Evolutionary conservation across 23 tunicate species (phyloP).

Genomic region (Ascidia mentula): DNA sequence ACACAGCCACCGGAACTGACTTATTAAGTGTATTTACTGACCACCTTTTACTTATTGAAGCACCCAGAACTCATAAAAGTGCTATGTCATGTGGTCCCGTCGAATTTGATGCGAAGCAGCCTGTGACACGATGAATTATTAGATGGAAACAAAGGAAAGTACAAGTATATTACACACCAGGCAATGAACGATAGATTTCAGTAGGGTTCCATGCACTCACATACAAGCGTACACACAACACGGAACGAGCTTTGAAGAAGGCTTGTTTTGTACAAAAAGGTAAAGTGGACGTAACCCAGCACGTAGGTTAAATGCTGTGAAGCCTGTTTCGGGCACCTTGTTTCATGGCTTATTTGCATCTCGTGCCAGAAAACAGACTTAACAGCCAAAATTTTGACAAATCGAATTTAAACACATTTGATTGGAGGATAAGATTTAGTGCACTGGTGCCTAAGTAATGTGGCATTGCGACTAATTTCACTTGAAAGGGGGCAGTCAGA

Average conservation of each 20-base stretch:
- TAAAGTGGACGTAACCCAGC: too few species aligned
- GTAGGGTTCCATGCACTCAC: neutral
- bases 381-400: too few species aligned
- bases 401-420: too few species aligned
- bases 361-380: too few species aligned
- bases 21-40: neutral
- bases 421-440: too few species aligned
- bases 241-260: slow-evolving; percentile 8
- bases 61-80: too few species aligned
- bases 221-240: too few species aligned
- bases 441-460: too few species aligned
- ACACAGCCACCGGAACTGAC: neutral
- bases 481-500: neutral
- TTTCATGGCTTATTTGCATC: too few species aligned
- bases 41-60: neutral
- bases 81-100: too few species aligned
- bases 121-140: neutral
- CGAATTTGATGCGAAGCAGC: neutral
- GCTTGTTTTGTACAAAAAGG: neutral
- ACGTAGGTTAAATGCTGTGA: too few species aligned
- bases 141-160: neutral
- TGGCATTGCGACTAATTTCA: neutral
- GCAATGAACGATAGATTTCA: neutral
- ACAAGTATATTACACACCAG: slow-evolving; percentile 14
- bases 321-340: too few species aligned